Evolutionary conservation across 2,797 vertebrate species (phyloP).

Genomic region (Chanos chanos): DNA sequence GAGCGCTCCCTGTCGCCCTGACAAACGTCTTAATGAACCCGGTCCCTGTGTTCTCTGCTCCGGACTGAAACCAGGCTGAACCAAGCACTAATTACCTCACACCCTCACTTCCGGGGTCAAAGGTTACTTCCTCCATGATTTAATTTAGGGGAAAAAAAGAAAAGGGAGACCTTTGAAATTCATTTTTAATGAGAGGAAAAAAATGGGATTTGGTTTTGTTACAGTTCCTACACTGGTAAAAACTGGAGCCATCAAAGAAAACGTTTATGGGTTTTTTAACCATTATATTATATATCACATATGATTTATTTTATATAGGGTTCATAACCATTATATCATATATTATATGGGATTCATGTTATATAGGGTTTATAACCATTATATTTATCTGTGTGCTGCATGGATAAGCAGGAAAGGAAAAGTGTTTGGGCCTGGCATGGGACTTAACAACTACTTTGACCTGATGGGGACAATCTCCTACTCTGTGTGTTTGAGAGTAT

Average conservation of each 20-base stretch:
- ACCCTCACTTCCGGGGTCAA: slow-evolving; percentile 39
- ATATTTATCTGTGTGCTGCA: too few relatives aligned
- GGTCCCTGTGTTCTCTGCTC: slow-evolving; percentile 35
- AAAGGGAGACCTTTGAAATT: slow-evolving; percentile 17
- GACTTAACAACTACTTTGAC: too few relatives aligned
- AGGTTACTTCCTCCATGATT: slow-evolving; percentile 42
- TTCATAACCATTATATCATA: too few relatives aligned
- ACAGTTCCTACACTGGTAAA: too few relatives aligned
- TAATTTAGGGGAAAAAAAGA: slow-evolving; percentile 23
- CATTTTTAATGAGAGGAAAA: not conserved
- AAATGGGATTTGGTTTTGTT: not conserved
- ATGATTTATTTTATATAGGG: not conserved
- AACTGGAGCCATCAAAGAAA: too few relatives aligned
- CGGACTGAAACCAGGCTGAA: slow-evolving; percentile 33
- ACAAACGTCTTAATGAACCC: slow-evolving; percentile 49
- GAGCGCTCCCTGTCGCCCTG: slow-evolving; percentile 42
- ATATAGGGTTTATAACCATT: too few relatives aligned
- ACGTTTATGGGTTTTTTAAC: not conserved
- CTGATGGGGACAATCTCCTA: too few relatives aligned
- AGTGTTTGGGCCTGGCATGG: too few relatives aligned
- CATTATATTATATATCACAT: too few relatives aligned
- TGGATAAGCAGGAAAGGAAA: too few relatives aligned
- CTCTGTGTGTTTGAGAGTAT: too few relatives aligned
- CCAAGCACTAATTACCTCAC: slow-evolving; percentile 46
- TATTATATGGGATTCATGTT: too few relatives aligned